Conservation (phyloP, 2,113 vertebrate genomes). For the Thalassarche chlororhynchos region DNA sequence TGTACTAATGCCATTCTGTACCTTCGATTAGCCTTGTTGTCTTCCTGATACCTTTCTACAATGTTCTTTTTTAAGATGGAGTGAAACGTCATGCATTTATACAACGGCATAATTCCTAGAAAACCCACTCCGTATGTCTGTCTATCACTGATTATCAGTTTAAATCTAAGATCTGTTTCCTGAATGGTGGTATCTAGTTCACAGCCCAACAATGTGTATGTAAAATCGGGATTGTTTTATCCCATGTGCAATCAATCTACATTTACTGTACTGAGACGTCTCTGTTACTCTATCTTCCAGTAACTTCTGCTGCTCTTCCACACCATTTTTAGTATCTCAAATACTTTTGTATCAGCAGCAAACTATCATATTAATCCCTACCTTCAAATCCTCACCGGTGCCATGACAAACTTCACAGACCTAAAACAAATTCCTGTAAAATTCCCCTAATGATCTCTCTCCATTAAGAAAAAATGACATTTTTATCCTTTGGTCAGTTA, state of each 20-base stretch:
- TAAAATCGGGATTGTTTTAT: not conserved
- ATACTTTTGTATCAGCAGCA: not conserved
- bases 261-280: not conserved
- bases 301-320: not conserved
- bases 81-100: not conserved
- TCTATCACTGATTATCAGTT: not conserved
- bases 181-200: not conserved
- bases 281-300: rapidly evolving
- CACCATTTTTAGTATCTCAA: not conserved
- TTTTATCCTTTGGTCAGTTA: not conserved
- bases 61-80: not conserved
- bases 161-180: not conserved
- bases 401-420: not conserved
- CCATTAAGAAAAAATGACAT: not conserved
- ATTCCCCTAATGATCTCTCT: not conserved
- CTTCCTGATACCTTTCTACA: not conserved
- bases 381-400: not conserved
- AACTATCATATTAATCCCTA: not conserved
- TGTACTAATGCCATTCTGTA: not conserved
- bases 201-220: not conserved
- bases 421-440: not conserved
- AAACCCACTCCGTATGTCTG: not conserved
- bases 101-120: not conserved
- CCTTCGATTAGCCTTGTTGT: not conserved
- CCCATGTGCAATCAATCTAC: not conserved